Evolutionary conservation across 2,888 invertebrate genomes (phyloP).

Genomic region (Drosophila anomalata): DNA sequence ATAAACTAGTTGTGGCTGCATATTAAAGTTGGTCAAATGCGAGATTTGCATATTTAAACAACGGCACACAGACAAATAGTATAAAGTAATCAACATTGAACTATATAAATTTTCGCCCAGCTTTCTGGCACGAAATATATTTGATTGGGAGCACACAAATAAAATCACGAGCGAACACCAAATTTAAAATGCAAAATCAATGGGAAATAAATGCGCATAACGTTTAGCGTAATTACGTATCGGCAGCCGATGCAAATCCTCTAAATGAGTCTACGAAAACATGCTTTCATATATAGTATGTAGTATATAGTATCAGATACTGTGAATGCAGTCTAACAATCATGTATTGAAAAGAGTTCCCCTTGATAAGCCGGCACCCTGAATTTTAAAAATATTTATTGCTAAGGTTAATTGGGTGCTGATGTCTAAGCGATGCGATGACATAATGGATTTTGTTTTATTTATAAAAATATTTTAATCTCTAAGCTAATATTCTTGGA

Average conservation of each 20-base stretch:
- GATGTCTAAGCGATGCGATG: slow-evolving; percentile 34
- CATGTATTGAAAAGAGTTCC: slow-evolving; percentile 12
- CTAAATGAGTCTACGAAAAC: slow-evolving; percentile 24
- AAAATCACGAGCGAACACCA: slow-evolving; percentile 36
- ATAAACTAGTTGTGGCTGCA: slow-evolving; percentile 57
- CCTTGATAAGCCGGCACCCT: slow-evolving; percentile 48
- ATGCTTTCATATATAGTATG: slow-evolving; percentile 3
- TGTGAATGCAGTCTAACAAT: no score
- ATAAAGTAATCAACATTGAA: slow-evolving; percentile 40
- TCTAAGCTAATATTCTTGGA: slow-evolving; percentile 18
- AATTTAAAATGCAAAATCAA: slow-evolving; percentile 62
- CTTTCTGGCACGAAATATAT: slow-evolving; percentile 27
- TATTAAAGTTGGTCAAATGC: slow-evolving; percentile 61
- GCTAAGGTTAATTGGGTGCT: slow-evolving; percentile 68
- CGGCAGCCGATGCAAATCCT: slow-evolving; percentile 42
- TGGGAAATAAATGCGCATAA: slow-evolving; percentile 68
- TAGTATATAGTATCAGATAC: no score
- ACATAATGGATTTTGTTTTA: slow-evolving; percentile 26
- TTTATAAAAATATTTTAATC: slow-evolving; percentile 23
- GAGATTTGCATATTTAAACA: slow-evolving; percentile 69
- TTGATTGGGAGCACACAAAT: slow-evolving; percentile 40
- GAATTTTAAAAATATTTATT: slow-evolving; percentile 43
- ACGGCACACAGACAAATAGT: slow-evolving; percentile 12
- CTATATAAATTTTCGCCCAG: slow-evolving; percentile 35
- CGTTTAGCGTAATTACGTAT: slow-evolving; percentile 70